Percentiles rank a stretch among this genome's conserved stretches.
phyloP scores from a whole-genome alignment of 1,140 invertebrate genomes.

The Drosophila hydei region DNA sequence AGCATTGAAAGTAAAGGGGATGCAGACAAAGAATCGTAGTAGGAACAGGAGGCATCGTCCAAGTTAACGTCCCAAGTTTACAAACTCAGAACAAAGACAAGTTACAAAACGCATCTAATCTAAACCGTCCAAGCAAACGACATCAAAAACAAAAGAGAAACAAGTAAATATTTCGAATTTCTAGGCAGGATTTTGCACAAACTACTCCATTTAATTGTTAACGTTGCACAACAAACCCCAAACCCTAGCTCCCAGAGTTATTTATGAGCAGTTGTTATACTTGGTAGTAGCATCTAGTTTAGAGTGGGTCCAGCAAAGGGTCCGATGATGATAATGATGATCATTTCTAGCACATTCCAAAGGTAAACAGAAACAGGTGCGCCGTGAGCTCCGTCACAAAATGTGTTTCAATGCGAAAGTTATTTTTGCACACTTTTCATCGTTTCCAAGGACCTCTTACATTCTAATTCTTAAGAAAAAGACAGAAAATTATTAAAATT shows the following conservation, averaged over 20 bases:
- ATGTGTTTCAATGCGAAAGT: slow-evolving; percentile 36
- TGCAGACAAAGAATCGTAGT: neutral
- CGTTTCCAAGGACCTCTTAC: slow-evolving; percentile 45
- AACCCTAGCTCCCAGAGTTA: slow-evolving; percentile 34
- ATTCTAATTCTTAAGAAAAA: slow-evolving; percentile 41
- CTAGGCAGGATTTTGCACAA: slow-evolving; percentile 64
- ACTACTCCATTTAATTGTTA: slow-evolving; percentile 51
- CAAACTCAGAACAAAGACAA: slow-evolving; percentile 36
- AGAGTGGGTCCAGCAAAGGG: slow-evolving; percentile 43
- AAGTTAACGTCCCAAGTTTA: slow-evolving; percentile 71
- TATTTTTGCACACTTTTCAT: slow-evolving; percentile 29
- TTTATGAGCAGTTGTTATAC: slow-evolving; percentile 56
- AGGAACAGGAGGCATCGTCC: slow-evolving; percentile 32
- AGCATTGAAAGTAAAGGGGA: neutral
- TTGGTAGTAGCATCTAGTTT: slow-evolving; percentile 47
- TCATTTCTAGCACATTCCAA: slow-evolving; percentile 65
- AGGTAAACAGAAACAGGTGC: slow-evolving; percentile 40
- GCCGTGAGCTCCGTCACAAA: slow-evolving; percentile 38
- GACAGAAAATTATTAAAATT: slow-evolving; percentile 58
- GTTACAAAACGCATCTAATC: slow-evolving; percentile 70
- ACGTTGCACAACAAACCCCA: slow-evolving; percentile 32
- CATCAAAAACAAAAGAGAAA: slow-evolving; percentile 28
- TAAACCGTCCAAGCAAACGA: slow-evolving; percentile 72
- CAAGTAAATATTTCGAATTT: slow-evolving; percentile 70
- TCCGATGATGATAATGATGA: slow-evolving; percentile 13